Conservation (phyloP, 1,140 invertebrate genomes). For the Brachionus angularis region DNA sequence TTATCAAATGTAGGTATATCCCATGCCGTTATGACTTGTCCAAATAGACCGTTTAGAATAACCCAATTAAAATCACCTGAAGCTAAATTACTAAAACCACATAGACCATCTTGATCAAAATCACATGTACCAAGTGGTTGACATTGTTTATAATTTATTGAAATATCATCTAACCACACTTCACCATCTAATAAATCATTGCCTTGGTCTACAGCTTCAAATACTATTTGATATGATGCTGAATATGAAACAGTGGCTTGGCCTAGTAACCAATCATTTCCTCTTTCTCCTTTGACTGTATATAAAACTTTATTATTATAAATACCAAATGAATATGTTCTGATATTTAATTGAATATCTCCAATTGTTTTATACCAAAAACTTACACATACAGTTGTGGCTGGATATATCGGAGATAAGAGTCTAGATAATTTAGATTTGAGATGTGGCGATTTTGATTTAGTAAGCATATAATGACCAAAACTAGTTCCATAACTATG, state of each 20-base stretch:
- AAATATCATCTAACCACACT: constrained; percentile 32
- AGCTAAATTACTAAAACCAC: constrained; percentile 1
- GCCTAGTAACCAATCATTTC: constrained; percentile 21
- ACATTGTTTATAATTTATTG: constrained; percentile 1
- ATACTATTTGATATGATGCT: constrained; percentile 38
- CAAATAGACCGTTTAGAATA: constrained; percentile 16
- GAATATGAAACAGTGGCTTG: background rate
- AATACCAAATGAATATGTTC: constrained; percentile 39
- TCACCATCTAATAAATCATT: background rate
- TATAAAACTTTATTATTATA: background rate
- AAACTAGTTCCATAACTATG: background rate
- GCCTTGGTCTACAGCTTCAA: constrained; percentile 9
- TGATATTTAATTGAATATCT: constrained; percentile 7
- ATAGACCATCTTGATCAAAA: constrained; percentile 21
- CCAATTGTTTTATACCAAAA: constrained; percentile 26
- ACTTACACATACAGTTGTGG: background rate
- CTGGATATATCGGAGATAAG: constrained; percentile 11
- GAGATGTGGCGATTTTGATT: background rate
- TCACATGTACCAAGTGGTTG: constrained; percentile 20
- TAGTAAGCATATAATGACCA: constrained; percentile 32
- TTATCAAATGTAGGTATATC: constrained; percentile 47
- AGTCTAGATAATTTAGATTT: background rate
- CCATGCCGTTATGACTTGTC: background rate
- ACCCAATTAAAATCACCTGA: constrained; percentile 42
- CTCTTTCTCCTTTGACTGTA: background rate